A percentile compares a stretch with the other conserved stretches of the same genome.
Evolutionary conservation across 2,888 invertebrate species (phyloP).

Genomic region (Conchocele bisecta): DNA sequence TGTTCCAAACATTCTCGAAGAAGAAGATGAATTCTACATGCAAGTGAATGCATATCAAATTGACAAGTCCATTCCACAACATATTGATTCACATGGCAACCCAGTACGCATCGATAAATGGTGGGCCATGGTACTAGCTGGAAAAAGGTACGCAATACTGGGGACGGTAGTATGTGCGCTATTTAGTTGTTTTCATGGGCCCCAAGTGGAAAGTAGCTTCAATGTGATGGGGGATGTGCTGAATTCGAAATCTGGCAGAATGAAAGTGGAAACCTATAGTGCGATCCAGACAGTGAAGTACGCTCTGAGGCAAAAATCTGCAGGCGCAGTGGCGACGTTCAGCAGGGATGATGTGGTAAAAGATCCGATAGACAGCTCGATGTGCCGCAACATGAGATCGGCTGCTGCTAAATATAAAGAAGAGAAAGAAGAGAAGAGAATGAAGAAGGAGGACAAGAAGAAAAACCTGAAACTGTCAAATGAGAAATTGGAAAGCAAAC

Average conservation of each 20-base stretch:
- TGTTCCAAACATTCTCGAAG: constrained; percentile 30
- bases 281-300: constrained; percentile 44
- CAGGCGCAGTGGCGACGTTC: constrained; percentile 1
- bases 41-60: constrained; percentile 39
- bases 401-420: neutral
- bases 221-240: constrained; percentile 54
- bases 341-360: neutral
- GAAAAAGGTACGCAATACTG: constrained; percentile 15
- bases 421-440: neutral
- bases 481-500: too few species aligned
- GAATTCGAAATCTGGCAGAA: constrained; percentile 24
- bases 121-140: constrained; percentile 24
- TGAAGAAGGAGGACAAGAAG: neutral
- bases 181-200: constrained; percentile 56
- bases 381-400: neutral
- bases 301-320: constrained; percentile 10
- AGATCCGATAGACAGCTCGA: neutral
- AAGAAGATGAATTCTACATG: constrained; percentile 22
- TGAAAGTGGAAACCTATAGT: constrained; percentile 33
- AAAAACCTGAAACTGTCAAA: too few species aligned
- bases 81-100: neutral
- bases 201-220: constrained; percentile 57
- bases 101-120: constrained; percentile 15
- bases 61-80: constrained; percentile 12
- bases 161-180: constrained; percentile 30